phyloP scores from a whole-genome alignment of 2,888 invertebrate species.

The Tryphoninae sp. region DNA sequence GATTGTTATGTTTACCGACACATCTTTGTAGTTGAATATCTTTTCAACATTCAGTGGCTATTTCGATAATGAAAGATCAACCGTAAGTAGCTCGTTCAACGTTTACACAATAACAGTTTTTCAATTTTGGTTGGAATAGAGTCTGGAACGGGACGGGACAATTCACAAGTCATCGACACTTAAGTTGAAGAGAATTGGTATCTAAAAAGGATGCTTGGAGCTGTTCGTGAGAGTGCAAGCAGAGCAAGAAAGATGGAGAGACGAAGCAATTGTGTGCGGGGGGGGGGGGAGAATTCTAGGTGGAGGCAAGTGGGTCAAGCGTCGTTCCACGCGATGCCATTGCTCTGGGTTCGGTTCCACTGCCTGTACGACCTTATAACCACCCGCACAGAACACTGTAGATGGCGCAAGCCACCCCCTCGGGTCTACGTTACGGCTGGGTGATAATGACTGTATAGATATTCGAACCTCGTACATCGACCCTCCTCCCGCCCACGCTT shows the following conservation, averaged over 20 bases:
- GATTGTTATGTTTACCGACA: not conserved
- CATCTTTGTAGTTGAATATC: not conserved
- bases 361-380: conserved; percentile 41
- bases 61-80: not conserved
- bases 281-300: conserved; percentile 56
- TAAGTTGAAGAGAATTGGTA: not conserved
- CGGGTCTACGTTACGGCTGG: conserved; percentile 53
- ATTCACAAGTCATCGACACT: conserved; percentile 13
- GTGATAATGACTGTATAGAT: conserved; percentile 62
- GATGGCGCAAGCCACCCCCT: conserved; percentile 26
- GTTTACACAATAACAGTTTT: conserved; percentile 8
- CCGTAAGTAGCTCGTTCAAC: not conserved
- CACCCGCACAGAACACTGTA: conserved; percentile 31
- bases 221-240: not conserved
- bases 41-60: not conserved
- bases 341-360: conserved; percentile 16
- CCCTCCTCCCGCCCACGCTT: not conserved
- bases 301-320: conserved; percentile 57
- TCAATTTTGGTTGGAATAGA: not conserved
- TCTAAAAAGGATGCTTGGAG: not conserved
- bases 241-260: conserved; percentile 50
- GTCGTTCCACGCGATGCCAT: conserved; percentile 50
- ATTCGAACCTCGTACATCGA: conserved; percentile 39
- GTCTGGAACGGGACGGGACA: not conserved
- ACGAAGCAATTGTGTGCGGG: conserved; percentile 29